Conservation (phyloP, 2,888 invertebrate species). For the Dicyrtoma fusca region DNA sequence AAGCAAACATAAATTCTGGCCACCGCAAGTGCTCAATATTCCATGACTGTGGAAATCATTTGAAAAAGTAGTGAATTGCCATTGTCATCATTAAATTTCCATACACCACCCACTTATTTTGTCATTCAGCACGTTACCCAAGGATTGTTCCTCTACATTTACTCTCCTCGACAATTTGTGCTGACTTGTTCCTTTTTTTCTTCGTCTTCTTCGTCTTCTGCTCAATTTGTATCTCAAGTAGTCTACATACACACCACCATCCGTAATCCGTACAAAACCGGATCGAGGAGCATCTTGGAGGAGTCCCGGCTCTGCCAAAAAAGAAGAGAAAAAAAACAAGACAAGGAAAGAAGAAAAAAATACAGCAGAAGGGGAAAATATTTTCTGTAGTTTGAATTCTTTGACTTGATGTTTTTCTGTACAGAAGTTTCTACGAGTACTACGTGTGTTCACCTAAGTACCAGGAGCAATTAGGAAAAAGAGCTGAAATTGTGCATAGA, state of each 20-base stretch:
- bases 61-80: background rate
- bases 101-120: slow-evolving; percentile 27
- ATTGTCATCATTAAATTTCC: slow-evolving; percentile 10
- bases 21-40: too few species aligned
- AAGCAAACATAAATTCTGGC: too few species aligned
- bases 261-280: too few species aligned
- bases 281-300: too few species aligned
- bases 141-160: slow-evolving; percentile 20
- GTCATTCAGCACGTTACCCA: slow-evolving; percentile 25
- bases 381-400: too few species aligned
- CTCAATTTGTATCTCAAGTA: too few species aligned
- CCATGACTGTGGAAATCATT: slow-evolving; percentile 4
- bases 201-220: background rate
- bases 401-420: too few species aligned
- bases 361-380: slow-evolving; percentile 36
- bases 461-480: slow-evolving; percentile 32
- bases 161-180: slow-evolving; percentile 1
- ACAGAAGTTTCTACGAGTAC: too few species aligned
- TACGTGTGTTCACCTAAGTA: too few species aligned
- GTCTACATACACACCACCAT: too few species aligned
- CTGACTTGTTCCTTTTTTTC: background rate
- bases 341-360: slow-evolving; percentile 22
- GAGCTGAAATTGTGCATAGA: background rate
- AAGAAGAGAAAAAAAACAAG: slow-evolving; percentile 7
- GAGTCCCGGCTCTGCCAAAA: slow-evolving; percentile 35